Percentiles rank a stretch among this genome's conserved stretches.
These are phyloP conservation scores for Phoebastria nigripes DNA, from an alignment of 2,797 vertebrate species.

Conservation along the genomic window DNA sequence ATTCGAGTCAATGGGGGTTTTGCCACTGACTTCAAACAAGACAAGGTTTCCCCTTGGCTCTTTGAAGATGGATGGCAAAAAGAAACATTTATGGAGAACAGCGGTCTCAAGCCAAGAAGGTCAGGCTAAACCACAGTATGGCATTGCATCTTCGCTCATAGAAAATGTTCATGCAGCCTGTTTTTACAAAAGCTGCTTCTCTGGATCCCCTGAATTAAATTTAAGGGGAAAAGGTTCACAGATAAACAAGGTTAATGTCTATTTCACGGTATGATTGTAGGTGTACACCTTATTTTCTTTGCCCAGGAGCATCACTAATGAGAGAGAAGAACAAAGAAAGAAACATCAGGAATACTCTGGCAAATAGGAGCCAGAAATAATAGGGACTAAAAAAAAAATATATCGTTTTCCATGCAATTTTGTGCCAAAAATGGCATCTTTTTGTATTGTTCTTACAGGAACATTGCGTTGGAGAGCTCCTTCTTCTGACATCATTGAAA, in stretches of 20 bases:
- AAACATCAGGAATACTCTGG: neutral
- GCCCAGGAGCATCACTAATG: neutral
- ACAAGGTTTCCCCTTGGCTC: neutral
- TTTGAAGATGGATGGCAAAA: slow-evolving; percentile 7
- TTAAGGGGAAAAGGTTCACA: neutral
- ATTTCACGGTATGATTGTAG: neutral
- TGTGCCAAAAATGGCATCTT: neutral
- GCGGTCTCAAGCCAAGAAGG: neutral
- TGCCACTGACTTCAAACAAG: slow-evolving; percentile 1
- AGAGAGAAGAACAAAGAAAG: slow-evolving; percentile 2
- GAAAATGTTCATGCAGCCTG: neutral
- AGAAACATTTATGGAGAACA: neutral
- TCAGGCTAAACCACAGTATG: neutral
- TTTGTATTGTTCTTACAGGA: neutral
- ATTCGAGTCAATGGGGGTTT: neutral
- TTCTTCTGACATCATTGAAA: neutral
- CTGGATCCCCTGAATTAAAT: neutral
- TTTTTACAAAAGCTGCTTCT: neutral
- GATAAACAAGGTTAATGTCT: slow-evolving; percentile 27
- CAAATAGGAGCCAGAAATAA: neutral
- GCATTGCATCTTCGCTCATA: neutral
- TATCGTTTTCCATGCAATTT: neutral
- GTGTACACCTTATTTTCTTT: neutral
- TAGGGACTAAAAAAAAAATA: neutral
- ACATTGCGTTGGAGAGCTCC: neutral